A percentile compares a stretch with the other conserved stretches of the same genome.
Evolutionary conservation across 2,888 invertebrate genomes (phyloP).

Genomic region (Spilarctia lutea): DNA sequence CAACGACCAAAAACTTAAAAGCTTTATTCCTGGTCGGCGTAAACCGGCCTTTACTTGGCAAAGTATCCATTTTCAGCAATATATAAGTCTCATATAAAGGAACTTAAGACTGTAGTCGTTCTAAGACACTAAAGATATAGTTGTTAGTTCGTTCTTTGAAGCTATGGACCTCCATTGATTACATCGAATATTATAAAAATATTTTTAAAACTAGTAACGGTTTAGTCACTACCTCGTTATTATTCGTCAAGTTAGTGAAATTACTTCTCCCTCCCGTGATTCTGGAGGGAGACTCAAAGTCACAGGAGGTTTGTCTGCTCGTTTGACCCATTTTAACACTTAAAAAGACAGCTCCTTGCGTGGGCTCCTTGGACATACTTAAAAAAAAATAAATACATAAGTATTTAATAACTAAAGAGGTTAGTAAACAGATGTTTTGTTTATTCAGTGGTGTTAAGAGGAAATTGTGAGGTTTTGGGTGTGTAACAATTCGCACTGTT

Average conservation of each 20-base stretch:
- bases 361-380: background rate
- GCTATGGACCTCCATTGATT: no score
- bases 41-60: no score
- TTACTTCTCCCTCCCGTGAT: background rate
- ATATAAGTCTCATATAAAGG: no score
- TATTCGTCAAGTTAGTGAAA: background rate
- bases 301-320: background rate
- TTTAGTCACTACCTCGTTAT: background rate
- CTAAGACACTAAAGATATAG: no score
- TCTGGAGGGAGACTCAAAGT: background rate
- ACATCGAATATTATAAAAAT: no score
- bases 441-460: slow-evolving; percentile 14
- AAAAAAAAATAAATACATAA: background rate
- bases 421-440: slow-evolving; percentile 9
- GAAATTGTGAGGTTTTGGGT: slow-evolving; percentile 7
- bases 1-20: no score
- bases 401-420: slow-evolving; percentile 12
- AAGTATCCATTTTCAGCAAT: no score
- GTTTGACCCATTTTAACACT: background rate
- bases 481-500: slow-evolving; percentile 18
- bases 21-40: no score
- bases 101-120: no score
- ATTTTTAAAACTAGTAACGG: no score
- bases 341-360: background rate
- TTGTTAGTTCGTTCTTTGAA: no score